These are phyloP conservation scores for Micrasema longulum DNA, from an alignment of 1,140 invertebrate genomes.

Conservation along the genomic window DNA sequence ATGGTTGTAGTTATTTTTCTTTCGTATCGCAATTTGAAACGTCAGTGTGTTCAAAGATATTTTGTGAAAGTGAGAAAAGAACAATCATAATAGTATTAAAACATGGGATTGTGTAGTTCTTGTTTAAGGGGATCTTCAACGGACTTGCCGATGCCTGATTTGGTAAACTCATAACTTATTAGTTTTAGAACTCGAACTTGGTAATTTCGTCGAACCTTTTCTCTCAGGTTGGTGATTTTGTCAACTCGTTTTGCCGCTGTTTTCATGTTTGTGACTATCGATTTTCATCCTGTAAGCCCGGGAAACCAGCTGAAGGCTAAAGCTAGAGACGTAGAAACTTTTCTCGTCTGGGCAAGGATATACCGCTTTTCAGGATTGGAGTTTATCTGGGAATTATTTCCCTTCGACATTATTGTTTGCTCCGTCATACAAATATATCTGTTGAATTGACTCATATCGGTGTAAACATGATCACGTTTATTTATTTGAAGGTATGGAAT, in stretches of 20 bases:
- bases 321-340: too few relatives aligned
- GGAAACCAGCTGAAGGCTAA: slow-evolving; percentile 9
- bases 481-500: slow-evolving; percentile 29
- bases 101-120: slow-evolving; percentile 64
- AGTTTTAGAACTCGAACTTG: slow-evolving; percentile 8
- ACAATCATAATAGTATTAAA: slow-evolving; percentile 41
- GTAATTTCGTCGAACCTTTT: background rate
- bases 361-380: too few relatives aligned
- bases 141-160: slow-evolving; percentile 63
- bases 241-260: slow-evolving; percentile 34
- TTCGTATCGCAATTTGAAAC: slow-evolving; percentile 32
- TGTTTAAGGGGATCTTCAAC: slow-evolving; percentile 64
- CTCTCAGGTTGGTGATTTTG: slow-evolving; percentile 38
- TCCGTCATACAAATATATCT: background rate
- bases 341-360: too few relatives aligned
- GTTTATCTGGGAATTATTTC: background rate
- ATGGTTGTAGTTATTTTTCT: slow-evolving; percentile 7
- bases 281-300: slow-evolving; percentile 29
- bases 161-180: slow-evolving; percentile 57
- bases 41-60: slow-evolving; percentile 16
- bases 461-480: slow-evolving; percentile 27
- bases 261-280: slow-evolving; percentile 43
- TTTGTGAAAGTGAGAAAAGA: slow-evolving; percentile 14
- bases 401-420: background rate
- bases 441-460: too few relatives aligned